phyloP scores from a whole-genome alignment of 2,888 invertebrate species.

The Frankliniella intonsa region DNA sequence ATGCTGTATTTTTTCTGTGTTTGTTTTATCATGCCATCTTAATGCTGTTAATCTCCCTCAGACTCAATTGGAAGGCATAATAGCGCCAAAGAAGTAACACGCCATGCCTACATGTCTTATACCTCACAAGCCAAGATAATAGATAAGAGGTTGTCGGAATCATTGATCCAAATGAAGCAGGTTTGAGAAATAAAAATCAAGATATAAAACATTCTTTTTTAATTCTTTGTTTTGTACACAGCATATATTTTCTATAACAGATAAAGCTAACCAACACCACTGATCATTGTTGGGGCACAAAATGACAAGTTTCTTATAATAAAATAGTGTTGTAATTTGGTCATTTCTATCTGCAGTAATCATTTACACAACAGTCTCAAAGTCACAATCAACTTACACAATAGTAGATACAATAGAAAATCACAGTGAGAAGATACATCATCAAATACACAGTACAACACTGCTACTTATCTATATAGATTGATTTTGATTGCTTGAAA shows the following conservation, averaged over 20 bases:
- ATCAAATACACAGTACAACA: background rate
- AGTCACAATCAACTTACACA: background rate
- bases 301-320: background rate
- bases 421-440: background rate
- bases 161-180: background rate
- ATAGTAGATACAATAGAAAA: background rate
- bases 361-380: background rate
- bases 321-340: conserved; percentile 3
- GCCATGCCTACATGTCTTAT: background rate
- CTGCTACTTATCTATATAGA: background rate
- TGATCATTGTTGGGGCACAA: conserved; percentile 10
- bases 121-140: background rate
- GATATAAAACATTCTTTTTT: conserved; percentile 14
- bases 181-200: background rate
- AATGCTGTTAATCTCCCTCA: conserved; percentile 47
- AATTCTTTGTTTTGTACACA: conserved; percentile 20
- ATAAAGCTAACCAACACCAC: conserved; percentile 18
- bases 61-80: conserved; percentile 91
- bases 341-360: background rate
- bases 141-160: background rate
- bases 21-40: background rate
- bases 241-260: conserved; percentile 12
- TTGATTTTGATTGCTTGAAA: background rate
- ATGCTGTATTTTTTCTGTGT: conserved; percentile 27
- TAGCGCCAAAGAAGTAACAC: conserved; percentile 82